A percentile compares a stretch with the other conserved stretches of the same genome.
Conservation (phyloP, 2,888 invertebrate species). For the Blastobasis adustella region DNA sequence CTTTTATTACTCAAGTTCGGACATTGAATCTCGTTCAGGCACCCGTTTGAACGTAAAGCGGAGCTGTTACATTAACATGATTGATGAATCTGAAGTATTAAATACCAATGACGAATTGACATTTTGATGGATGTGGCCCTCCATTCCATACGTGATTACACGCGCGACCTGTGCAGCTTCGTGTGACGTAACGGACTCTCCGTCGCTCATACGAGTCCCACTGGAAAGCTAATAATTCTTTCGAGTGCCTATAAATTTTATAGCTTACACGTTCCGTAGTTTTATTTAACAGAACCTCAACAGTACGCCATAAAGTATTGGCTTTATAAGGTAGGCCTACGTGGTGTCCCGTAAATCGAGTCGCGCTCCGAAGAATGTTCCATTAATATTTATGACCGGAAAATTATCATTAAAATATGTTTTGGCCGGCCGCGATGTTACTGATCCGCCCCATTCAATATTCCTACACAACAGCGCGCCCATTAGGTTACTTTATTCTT, state of each 20-base stretch:
- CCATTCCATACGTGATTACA: neutral
- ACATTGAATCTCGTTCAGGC: conserved; percentile 1
- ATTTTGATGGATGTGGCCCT: conserved; percentile 11
- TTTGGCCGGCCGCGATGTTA: conserved; percentile 47
- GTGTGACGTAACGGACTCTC: conserved; percentile 23
- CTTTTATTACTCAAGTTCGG: neutral
- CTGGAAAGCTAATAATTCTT: too few species aligned
- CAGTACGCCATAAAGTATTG: conserved; percentile 13
- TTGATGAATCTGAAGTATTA: conserved; percentile 9
- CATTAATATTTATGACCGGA: conserved; percentile 67
- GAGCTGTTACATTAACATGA: conserved; percentile 6
- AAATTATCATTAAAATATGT: conserved; percentile 65
- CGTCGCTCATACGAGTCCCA: too few species aligned
- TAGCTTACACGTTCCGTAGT: too few species aligned
- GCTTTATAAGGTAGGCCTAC: conserved; percentile 31
- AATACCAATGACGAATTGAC: conserved; percentile 11
- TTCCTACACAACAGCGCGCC: conserved; percentile 25
- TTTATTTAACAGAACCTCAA: neutral
- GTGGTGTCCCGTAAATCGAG: conserved; percentile 36
- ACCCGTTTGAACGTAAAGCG: conserved; percentile 1
- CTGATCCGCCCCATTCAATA: conserved; percentile 44
- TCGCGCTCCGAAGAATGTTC: conserved; percentile 44
- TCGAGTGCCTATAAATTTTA: too few species aligned
- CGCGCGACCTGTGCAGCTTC: conserved; percentile 9
- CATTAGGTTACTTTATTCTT: conserved; percentile 15